phyloP scores from a whole-genome alignment of 2,797 vertebrate species.

The Dryobates pubescens region DNA sequence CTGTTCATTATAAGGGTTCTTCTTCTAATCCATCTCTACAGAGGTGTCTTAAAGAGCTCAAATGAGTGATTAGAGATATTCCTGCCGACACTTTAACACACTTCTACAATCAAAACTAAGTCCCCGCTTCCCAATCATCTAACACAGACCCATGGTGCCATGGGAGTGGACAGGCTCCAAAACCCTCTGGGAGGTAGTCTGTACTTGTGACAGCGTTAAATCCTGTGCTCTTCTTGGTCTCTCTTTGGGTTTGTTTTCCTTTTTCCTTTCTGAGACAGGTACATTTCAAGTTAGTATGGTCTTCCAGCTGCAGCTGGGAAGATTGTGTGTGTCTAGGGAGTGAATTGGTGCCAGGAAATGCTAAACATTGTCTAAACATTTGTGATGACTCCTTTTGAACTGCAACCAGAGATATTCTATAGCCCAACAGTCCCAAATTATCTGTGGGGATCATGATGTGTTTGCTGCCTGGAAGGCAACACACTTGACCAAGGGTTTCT shows the following conservation, averaged over 20 bases:
- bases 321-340: neutral
- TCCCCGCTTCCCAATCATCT: conserved; percentile 29
- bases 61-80: conserved; percentile 59
- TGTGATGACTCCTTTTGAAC: neutral
- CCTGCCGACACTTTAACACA: conserved; percentile 49
- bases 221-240: conserved; percentile 12
- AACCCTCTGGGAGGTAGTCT: neutral
- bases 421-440: neutral
- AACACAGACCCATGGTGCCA: neutral
- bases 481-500: neutral
- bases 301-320: neutral
- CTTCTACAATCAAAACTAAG: conserved; percentile 11
- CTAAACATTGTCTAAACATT: neutral
- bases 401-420: neutral
- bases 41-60: conserved; percentile 39
- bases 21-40: conserved; percentile 47
- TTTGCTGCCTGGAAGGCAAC: neutral
- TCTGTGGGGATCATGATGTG: neutral
- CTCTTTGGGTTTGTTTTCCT: conserved; percentile 53
- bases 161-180: neutral
- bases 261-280: conserved; percentile 33
- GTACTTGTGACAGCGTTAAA: conserved; percentile 33
- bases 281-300: conserved; percentile 1
- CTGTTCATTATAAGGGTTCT: conserved; percentile 42
- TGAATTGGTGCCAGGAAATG: neutral